phyloP scores from a whole-genome alignment of 2,797 vertebrate species.

The Valencia hispanica region DNA sequence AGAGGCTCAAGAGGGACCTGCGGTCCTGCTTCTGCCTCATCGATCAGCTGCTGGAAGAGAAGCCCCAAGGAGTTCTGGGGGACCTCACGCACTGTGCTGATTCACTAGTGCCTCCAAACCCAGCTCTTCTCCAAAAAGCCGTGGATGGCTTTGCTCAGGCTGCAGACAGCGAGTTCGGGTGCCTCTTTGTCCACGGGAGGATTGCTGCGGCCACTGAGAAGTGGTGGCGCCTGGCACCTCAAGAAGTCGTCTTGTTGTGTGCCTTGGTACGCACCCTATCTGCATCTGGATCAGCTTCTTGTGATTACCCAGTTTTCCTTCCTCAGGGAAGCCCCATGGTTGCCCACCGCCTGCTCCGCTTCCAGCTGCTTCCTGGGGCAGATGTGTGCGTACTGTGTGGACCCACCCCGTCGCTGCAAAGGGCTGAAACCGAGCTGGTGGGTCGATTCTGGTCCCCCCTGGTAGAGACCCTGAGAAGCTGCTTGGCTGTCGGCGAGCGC shows the following conservation, averaged over 20 bases:
- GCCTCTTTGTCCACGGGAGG: slow-evolving; percentile 81
- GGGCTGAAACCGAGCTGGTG: slow-evolving; percentile 81
- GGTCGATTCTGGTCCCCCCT: slow-evolving; percentile 86
- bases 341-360: slow-evolving; percentile 88
- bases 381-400: slow-evolving; percentile 89
- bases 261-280: slow-evolving; percentile 80
- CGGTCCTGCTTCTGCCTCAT: slow-evolving; percentile 88
- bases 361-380: slow-evolving; percentile 86
- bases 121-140: slow-evolving; percentile 81
- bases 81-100: slow-evolving; percentile 89
- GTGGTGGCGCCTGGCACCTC: slow-evolving; percentile 89
- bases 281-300: slow-evolving; percentile 80
- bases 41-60: slow-evolving; percentile 85
- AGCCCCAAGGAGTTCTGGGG: slow-evolving; percentile 81
- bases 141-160: slow-evolving; percentile 84
- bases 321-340: slow-evolving; percentile 93
- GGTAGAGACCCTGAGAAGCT: slow-evolving; percentile 81
- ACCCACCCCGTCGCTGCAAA: slow-evolving; percentile 85
- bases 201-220: slow-evolving; percentile 87
- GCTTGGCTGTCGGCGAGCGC: slow-evolving; percentile 76
- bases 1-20: slow-evolving; percentile 90
- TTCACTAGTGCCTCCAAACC: slow-evolving; percentile 81
- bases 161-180: slow-evolving; percentile 86
- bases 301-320: slow-evolving; percentile 90
- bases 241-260: slow-evolving; percentile 87